phyloP scores from a whole-genome alignment of 2,113 vertebrate genomes.

The Melanostigma gelatinosum region DNA sequence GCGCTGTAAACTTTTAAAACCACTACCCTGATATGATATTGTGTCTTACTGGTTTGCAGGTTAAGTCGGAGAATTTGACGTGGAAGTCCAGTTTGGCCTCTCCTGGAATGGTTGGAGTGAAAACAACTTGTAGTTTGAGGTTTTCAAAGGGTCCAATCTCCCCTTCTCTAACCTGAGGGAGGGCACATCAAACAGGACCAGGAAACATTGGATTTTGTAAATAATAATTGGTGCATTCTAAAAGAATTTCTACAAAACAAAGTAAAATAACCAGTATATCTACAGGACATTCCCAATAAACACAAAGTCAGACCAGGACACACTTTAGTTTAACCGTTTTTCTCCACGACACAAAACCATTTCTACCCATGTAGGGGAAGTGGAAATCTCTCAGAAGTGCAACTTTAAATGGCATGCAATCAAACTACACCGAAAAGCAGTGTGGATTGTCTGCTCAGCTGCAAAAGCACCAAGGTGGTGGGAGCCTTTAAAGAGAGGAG shows the following conservation, averaged over 20 bases:
- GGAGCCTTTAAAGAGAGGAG: slow-evolving; percentile 27
- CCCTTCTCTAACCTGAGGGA: slow-evolving; percentile 82
- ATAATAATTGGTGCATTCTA: not conserved
- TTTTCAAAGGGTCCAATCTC: slow-evolving; percentile 87
- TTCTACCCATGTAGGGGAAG: slow-evolving; percentile 1
- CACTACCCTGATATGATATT: not conserved
- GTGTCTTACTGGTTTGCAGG: slow-evolving; percentile 85
- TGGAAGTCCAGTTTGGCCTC: slow-evolving; percentile 79
- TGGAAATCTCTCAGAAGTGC: slow-evolving; percentile 19
- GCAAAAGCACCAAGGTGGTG: slow-evolving; percentile 7
- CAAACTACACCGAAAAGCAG: slow-evolving; percentile 8
- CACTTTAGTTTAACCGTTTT: slow-evolving; percentile 1
- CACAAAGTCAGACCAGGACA: not conserved
- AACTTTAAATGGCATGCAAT: slow-evolving; percentile 12
- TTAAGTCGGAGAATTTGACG: slow-evolving; percentile 84
- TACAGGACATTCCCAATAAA: not conserved
- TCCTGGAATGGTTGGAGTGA: slow-evolving; percentile 87
- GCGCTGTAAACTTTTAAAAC: not conserved
- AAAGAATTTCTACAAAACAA: not conserved
- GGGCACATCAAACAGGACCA: not conserved
- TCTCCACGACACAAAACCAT: not conserved
- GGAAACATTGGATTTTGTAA: not conserved
- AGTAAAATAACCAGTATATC: not conserved
- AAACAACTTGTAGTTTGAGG: slow-evolving; percentile 86
- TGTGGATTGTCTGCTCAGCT: not conserved